Evolutionary conservation across 2,797 vertebrate genomes (phyloP), one percentile per base, ranked within the genome.

Genomic region (Microchirus variegatus): DNA sequence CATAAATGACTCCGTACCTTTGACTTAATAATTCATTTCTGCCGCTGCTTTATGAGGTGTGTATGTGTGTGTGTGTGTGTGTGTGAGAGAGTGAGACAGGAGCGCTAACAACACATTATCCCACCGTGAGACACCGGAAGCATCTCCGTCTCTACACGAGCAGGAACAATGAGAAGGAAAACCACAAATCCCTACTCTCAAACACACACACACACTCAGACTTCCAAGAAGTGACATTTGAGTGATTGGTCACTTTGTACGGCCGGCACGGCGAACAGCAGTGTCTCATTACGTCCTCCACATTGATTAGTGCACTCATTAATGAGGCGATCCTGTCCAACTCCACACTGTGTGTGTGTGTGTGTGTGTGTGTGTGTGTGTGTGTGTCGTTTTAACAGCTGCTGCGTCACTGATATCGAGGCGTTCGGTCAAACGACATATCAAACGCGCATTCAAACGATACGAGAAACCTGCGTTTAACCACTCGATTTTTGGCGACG

Each of bases 241-340:
- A 31, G 5, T 26, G 14, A 40, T 47, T 42, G n/a, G 15, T 42
- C 54, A 63, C 53, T 65, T 50, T 56, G n/a, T 37, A 5, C 63
- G 48, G 14, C 35, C 14, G 10, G 47, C 42, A 1, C 63, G 63
- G 59, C 10, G 41, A 68, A 71, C 59, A 59, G 46, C 43, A 47
- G 57, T 49, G 53, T 51, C 54, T 50, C 59, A 35, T 57, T 37
- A 45, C 14, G 17, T 53, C 43, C 52, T 64, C 41, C 37, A 26
- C 70, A 59, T 59, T 61, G 63, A 73, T 73, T 17, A 18, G 26
- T 12, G 4, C 48, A 44, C 31, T 53, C 51, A 68, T 68, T 60
- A 58, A 31, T 31, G 31, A 49, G 38, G 36, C 59, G 54, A 60
- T 62, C 57, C 53, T 37, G 47, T 54, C 35, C 61, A 36, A 52